Evolutionary conservation across 2,797 vertebrate genomes (phyloP), one percentile per base, ranked within the genome.

Genomic region (Poeciliopsis presidionis): DNA sequence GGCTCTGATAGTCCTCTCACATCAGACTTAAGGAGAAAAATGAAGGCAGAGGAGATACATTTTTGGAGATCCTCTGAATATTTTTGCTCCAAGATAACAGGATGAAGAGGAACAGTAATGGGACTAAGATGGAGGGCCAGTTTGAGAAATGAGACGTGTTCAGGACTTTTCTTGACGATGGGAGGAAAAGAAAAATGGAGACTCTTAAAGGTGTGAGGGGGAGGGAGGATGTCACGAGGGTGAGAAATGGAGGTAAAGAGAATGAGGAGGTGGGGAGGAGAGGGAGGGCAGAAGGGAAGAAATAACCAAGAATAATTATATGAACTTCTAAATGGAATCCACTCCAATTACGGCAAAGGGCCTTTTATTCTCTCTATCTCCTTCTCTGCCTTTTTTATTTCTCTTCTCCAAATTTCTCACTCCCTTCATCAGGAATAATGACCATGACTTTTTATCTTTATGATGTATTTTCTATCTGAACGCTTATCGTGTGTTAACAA

Each of bases 391-490:
- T 81, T 76, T 76, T 22, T 76, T 76, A 14, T 45, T 49, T 73
- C 69, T 76, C 47, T 77, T 77, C 82, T 77, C 86, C 55, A 74
- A 59, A 61, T 88, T 84, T 85, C 86, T 84, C 82, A 80, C 87
- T 93, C 87, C 90, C 82, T 91, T 93, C 93, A 95, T 95, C 95
- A 95, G 95, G 95, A 96, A 96, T 94, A 95, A 94, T 93, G 92
- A 94, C 93, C 93, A 94, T 94, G 94, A 95, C 95, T 95, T 96
- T 95, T 95, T 95, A 95, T 93, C 92, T 91, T 94, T 94, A 93
- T 87, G 88, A 93, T 93, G 91, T 94, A 93, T 95, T 96, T 96
- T 96, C 89, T 96, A 95, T 91, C 92, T 92, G 93, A 95, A 93
- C 92, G 93, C 94, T 94, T 95, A 93, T 91, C 94, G 93, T 94